Percentiles rank a stretch among this genome's conserved stretches.
These are phyloP conservation scores for Drosophila bocki DNA, from an alignment of 1,140 invertebrate species.

Conservation along the genomic window DNA sequence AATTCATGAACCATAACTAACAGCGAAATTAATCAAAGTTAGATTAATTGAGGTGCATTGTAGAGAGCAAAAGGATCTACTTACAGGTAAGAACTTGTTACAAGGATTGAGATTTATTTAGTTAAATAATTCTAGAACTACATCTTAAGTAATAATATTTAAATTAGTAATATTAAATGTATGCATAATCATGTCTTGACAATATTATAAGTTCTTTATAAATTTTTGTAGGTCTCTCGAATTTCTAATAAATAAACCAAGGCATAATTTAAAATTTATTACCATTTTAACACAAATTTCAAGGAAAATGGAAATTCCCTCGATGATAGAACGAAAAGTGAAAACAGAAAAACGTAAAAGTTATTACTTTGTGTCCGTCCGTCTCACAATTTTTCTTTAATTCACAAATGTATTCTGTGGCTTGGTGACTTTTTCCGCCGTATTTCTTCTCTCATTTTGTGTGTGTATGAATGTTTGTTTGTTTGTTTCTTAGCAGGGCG, in stretches of 20 bases:
- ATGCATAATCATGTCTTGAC: too few relatives aligned
- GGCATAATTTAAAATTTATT: neutral
- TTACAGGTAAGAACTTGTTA: neutral
- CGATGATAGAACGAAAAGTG: slow-evolving; percentile 1
- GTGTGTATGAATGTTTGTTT: slow-evolving; percentile 4
- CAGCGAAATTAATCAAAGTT: slow-evolving; percentile 9
- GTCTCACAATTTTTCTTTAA: slow-evolving; percentile 19
- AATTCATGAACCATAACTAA: slow-evolving; percentile 20
- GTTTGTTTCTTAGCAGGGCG: slow-evolving; percentile 43
- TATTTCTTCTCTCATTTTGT: slow-evolving; percentile 15
- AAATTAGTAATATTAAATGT: too few relatives aligned
- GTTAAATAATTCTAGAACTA: neutral
- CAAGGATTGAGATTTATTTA: neutral
- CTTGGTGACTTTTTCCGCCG: slow-evolving; percentile 43
- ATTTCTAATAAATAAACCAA: neutral
- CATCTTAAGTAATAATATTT: neutral
- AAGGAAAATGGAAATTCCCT: slow-evolving; percentile 1
- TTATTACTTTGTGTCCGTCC: slow-evolving; percentile 18
- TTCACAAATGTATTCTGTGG: slow-evolving; percentile 44
- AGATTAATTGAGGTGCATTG: neutral
- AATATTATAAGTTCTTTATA: neutral
- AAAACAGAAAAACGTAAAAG: neutral
- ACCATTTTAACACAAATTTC: neutral
- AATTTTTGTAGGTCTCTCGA: neutral
- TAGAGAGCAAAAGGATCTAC: neutral